Base-by-base conservation (phyloP, 1,140 invertebrate species). In the Halesus radiatus region DNA sequence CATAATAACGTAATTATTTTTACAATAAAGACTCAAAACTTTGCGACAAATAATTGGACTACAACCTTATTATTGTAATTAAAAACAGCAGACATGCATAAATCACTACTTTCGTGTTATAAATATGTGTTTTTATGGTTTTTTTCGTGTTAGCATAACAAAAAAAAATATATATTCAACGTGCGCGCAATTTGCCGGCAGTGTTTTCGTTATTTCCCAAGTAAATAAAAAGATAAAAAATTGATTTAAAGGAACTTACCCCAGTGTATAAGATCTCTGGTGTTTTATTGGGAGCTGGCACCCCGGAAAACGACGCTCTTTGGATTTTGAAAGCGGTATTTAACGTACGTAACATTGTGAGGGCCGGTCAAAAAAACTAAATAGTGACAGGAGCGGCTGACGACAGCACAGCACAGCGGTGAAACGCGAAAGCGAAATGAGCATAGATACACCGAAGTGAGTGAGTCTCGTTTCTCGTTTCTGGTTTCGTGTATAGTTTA, bases 201-300 rank as follows among this genome's bases (percentile, higher is more conserved):
- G 4, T n/a, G 64, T 68, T 2, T 4, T 37, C 29, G 62, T 32
- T 1, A 45, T 1, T 68, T 68, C 6, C n/a, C 23, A 68, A 1
- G 5, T 18, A 26, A 68, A 68, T 66, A 32, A 56, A 68, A 45
- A 68, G 37, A 15, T 37, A n/a, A 15, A 16, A 32, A 32, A n/a
- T n/a, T 29, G 26, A 64, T 3, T 20, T 78, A 82, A 78, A 29
- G 32, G 56, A 66, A 91, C 91, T 92, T 90, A 93, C 93, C 68
- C 93, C 93, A 10, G 91, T 91, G 83, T 93, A 94, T 26, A 93
- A 86, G 80, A 94, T 89, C 82, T 92, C 89, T 4, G 93, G 93
- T 58, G 90, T 91, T 1, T 83, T 86, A 72, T 92, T 88, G 0
- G 92, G 92, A 6, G 88, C 88, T 2, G 92, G 91, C 23, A 90